Base-by-base conservation (phyloP, 2,797 vertebrate genomes). In the Petrocephalus schoutedeni region DNA sequence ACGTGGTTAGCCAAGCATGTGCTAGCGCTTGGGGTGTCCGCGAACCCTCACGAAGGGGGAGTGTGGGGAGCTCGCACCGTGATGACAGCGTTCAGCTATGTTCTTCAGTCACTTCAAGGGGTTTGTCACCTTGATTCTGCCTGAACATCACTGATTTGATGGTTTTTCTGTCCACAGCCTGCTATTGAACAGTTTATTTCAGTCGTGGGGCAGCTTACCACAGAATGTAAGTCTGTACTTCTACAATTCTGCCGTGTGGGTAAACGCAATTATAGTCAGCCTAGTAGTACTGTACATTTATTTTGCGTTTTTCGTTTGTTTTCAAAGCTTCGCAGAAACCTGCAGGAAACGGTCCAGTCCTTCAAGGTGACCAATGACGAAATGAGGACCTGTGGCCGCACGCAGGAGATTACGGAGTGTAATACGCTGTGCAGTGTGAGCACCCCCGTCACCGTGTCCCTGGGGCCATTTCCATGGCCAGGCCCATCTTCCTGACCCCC, bases 341-440 rank as follows among this genome's bases (percentile, higher is more conserved):
- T 99, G 74, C 96, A 96, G 93, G 98, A 99, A 91, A 98, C 97
- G 0, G 94, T 98, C 89, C 96, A 95, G 91, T 98, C 97, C 0
- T 98, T 99, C 93, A 94, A 91, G 90, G 96, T 98, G 56, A 97
- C 97, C 0, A 99, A 98, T 0, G 97, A 98, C n/a, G 97, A 99
- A 91, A 96, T 99, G 91, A 94, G 77, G 87, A 92, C 91, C 83
- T 87, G 89, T 0, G 89, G 89, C 0, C 95, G 96, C 89, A 92
- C 91, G 64, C 91, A 91, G 77, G 96, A 97, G 0, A 91, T 97
- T 0, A 88, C 93, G 0, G 91, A 95, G 51, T 99, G 98, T 56
- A 95, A 96, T 0, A 0, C 87, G 0, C 93, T 97, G 88, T 99
- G 98, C 90, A 96, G 96, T 95, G 98, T 99, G 92, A 93, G 91